These are phyloP conservation scores for Delichon dasypus DNA, from an alignment of 2,797 vertebrate genomes.

Conservation along the genomic window DNA sequence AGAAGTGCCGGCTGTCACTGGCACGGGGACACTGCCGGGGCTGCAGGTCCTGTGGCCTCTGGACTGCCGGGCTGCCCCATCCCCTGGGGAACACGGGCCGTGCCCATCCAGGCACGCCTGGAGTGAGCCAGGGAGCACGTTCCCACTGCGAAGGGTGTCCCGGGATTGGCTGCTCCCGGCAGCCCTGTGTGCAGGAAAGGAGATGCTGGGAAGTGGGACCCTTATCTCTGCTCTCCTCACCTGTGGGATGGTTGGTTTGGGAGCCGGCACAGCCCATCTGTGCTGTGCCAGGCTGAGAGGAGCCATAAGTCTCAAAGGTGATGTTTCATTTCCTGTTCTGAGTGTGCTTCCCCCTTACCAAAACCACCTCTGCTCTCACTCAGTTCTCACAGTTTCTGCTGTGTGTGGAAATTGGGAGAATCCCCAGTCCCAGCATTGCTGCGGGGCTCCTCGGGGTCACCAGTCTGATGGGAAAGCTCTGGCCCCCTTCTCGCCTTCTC, in stretches of 20 bases:
- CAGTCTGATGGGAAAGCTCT: neutral
- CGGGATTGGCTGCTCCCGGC: rapidly evolving
- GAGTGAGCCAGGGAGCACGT: neutral
- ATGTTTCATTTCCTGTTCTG: neutral
- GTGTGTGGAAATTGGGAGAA: neutral
- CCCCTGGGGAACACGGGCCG: rapidly evolving
- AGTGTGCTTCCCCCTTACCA: neutral
- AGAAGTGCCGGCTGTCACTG: neutral
- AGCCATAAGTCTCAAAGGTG: neutral
- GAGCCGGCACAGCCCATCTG: neutral
- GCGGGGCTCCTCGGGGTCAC: neutral
- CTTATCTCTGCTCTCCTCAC: neutral
- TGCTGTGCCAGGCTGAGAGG: rapidly evolving
- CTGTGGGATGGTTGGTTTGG: rapidly evolving
- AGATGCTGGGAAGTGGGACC: neutral
- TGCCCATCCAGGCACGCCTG: rapidly evolving
- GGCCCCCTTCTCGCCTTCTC: neutral
- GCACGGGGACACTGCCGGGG: neutral
- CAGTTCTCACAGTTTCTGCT: neutral
- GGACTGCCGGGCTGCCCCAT: rapidly evolving
- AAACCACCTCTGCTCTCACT: neutral
- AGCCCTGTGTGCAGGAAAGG: neutral
- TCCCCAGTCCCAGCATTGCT: neutral
- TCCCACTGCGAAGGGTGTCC: neutral
- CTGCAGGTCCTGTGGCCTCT: neutral